Evolutionary conservation across 2,113 vertebrate species (phyloP).

Genomic region (Odontophorus gujanensis): DNA sequence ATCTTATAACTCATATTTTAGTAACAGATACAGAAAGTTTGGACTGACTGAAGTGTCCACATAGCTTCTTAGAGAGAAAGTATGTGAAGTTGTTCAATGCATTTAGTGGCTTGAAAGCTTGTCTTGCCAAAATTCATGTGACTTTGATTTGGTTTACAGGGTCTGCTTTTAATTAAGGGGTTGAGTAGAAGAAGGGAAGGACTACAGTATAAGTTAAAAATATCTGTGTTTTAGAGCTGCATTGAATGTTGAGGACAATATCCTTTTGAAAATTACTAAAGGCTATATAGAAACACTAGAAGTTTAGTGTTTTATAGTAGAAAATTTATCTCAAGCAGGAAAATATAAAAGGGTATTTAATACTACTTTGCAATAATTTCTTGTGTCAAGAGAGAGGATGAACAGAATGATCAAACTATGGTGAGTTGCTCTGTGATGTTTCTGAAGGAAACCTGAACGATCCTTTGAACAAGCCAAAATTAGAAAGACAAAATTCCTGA

Average conservation of each 20-base stretch:
- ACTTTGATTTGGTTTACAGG: background rate
- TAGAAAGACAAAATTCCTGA: background rate
- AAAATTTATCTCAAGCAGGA: background rate
- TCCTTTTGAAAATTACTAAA: background rate
- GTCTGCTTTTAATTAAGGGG: background rate
- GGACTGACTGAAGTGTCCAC: too few species aligned
- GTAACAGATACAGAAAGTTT: background rate
- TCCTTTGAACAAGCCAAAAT: background rate
- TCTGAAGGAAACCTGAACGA: background rate
- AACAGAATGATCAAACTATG: background rate
- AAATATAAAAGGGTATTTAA: background rate
- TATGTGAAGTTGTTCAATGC: background rate
- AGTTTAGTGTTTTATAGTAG: background rate
- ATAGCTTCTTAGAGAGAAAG: background rate
- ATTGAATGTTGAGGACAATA: background rate
- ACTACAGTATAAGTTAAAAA: background rate
- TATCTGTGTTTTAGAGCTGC: background rate
- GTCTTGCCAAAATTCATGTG: background rate
- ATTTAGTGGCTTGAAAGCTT: background rate
- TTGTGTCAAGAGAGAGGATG: background rate
- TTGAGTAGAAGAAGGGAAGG: background rate
- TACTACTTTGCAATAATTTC: background rate
- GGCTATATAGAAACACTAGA: background rate
- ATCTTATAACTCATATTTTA: background rate
- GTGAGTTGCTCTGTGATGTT: background rate